These are phyloP conservation scores for Oryzias dopingdopingensis DNA, from an alignment of 2,797 vertebrate genomes.

Conservation along the genomic window DNA sequence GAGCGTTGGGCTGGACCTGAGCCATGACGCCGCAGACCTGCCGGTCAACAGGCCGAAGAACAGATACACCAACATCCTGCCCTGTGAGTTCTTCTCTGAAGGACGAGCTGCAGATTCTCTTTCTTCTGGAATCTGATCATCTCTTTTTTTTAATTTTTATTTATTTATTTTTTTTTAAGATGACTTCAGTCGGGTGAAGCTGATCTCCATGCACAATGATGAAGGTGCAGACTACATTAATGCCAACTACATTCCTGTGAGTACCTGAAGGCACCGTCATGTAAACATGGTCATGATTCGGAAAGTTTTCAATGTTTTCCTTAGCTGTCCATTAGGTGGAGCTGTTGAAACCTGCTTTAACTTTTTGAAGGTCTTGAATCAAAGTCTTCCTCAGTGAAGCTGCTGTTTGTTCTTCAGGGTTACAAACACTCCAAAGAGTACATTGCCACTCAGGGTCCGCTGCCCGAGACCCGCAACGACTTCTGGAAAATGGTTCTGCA, in stretches of 20 bases:
- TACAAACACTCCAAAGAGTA: slow-evolving; percentile 89
- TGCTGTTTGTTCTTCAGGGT: slow-evolving; percentile 73
- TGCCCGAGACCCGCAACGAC: slow-evolving; percentile 93
- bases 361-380: too few relatives aligned
- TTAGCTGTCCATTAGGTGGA: neutral
- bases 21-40: slow-evolving; percentile 92
- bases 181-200: slow-evolving; percentile 92
- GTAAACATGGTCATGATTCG: too few relatives aligned
- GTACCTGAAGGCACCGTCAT: slow-evolving; percentile 27
- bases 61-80: slow-evolving; percentile 96
- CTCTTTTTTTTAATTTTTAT: too few relatives aligned
- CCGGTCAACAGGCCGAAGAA: slow-evolving; percentile 95
- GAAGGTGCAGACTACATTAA: slow-evolving; percentile 96
- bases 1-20: slow-evolving; percentile 88
- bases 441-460: slow-evolving; percentile 93
- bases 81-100: slow-evolving; percentile 80
- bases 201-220: slow-evolving; percentile 89
- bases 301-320: neutral
- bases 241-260: slow-evolving; percentile 96
- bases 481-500: slow-evolving; percentile 99
- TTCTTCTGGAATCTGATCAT: neutral
- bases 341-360: neutral
- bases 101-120: too few relatives aligned
- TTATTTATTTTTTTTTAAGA: slow-evolving; percentile 78
- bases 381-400: too few relatives aligned